Base-by-base conservation (phyloP, 2,113 vertebrate species). In the Elgaria multicarinata region DNA sequence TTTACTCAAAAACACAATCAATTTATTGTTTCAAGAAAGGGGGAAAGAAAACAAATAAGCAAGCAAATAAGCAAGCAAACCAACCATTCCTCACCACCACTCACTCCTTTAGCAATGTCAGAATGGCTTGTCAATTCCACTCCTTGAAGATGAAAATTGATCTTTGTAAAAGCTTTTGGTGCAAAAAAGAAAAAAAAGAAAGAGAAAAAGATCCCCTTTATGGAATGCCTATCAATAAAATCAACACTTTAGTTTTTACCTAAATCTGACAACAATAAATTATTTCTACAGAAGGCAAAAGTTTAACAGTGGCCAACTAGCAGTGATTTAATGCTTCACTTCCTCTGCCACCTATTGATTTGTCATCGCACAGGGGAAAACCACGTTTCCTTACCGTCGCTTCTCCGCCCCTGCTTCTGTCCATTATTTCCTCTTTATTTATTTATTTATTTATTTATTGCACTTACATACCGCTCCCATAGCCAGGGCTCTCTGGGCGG, bases 121-220 rank as follows among this genome's bases (percentile, higher is more conserved):
- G 58, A 36, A 31, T 31, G 78, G 66, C 85, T 0, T 76, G 79
- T 64, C 46, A 89, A 26, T 58, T 1, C 42, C 31, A 67, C 64
- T 9, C 8, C 31, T 62, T 93, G 36, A 90, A 95, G 92, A 77
- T 0, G 0, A 10, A 46, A 16, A 50, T 86, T 90, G 76, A 89
- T 66, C 72, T 86, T 87, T 75, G 31, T 71, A 50, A 90, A 93
- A 90, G n/a, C 1, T 90, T 91, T 87, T n/a, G 24, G 72, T 90
- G 4, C 26, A 77, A 88, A 91, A 93, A 90, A 42, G 33, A 90
- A 50, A 55, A 55, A 24, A 9, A 44, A 67, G n/a, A 69, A 84
- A 64, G 12, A 31, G 28, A 18, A 33, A 18, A 74, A 74, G 5
- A 33, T 18, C 77, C 62, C 36, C 46, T 31, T 62, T 88, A 89